Evolutionary conservation across 2,888 invertebrate species (phyloP).

Genomic region (Litoditis marina): DNA sequence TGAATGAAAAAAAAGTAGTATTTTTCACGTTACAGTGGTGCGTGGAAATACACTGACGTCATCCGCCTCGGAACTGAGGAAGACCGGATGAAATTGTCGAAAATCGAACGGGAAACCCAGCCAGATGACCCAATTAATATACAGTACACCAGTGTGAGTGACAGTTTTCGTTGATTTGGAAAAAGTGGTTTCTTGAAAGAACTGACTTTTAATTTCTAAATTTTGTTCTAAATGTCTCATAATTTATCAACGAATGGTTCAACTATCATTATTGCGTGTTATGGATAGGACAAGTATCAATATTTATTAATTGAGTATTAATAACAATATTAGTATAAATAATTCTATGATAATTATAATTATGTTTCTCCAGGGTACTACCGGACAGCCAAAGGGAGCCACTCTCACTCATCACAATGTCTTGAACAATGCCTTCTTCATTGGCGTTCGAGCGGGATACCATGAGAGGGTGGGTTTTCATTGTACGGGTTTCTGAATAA

Average conservation of each 20-base stretch:
- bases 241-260: too few species aligned
- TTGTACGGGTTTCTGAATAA: too few species aligned
- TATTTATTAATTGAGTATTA: too few species aligned
- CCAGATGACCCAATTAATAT: conserved; percentile 75
- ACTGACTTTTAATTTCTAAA: conserved; percentile 2
- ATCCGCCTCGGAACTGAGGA: conserved; percentile 63
- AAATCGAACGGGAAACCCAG: conserved; percentile 68
- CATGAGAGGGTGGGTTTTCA: conserved; percentile 25
- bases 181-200: too few species aligned
- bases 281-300: neutral
- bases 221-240: too few species aligned
- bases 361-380: conserved; percentile 70
- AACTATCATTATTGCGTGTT: too few species aligned
- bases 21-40: conserved; percentile 63
- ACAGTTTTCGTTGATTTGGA: neutral
- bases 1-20: too few species aligned
- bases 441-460: conserved; percentile 67
- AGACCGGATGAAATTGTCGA: conserved; percentile 60
- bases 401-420: conserved; percentile 70
- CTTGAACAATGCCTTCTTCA: conserved; percentile 74
- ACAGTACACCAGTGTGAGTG: conserved; percentile 56
- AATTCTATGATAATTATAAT: neutral
- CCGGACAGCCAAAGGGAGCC: conserved; percentile 75
- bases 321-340: neutral
- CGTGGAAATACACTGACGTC: conserved; percentile 65